Percentiles rank a stretch among this genome's conserved stretches.
Conservation (phyloP, 2,113 vertebrate genomes). For the Mustela nigripes region DNA sequence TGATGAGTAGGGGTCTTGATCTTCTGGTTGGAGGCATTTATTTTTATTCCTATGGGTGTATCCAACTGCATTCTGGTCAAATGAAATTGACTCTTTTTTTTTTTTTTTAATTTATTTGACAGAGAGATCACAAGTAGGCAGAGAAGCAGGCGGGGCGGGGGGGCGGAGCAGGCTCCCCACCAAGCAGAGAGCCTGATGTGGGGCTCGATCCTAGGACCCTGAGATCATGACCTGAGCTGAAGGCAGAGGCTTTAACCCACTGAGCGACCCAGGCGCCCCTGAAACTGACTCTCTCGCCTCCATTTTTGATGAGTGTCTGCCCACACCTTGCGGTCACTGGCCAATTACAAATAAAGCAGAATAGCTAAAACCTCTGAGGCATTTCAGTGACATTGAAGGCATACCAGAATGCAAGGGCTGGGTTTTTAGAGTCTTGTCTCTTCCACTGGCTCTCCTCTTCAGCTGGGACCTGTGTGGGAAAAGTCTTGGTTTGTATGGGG, state of each 20-base stretch:
- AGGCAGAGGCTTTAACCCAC: too few relatives aligned
- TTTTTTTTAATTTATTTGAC: too few relatives aligned
- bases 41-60: neutral
- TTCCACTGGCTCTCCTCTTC: neutral
- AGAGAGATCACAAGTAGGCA: too few relatives aligned
- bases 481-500: neutral
- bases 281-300: neutral
- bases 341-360: neutral
- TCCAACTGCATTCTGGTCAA: constrained; percentile 50
- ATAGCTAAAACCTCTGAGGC: neutral
- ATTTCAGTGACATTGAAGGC: neutral
- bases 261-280: too few relatives aligned
- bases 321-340: neutral
- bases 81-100: neutral
- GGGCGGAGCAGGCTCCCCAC: too few relatives aligned
- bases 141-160: too few relatives aligned
- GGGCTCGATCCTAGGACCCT: too few relatives aligned
- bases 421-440: neutral
- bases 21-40: neutral
- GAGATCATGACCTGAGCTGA: too few relatives aligned
- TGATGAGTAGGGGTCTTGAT: neutral
- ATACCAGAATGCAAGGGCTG: neutral
- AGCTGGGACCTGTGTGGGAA: neutral
- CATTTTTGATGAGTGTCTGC: neutral
- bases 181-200: accelerated